These are phyloP conservation scores for Hippoglossus stenolepis DNA, from an alignment of 2,113 vertebrate species.

Conservation along the genomic window DNA sequence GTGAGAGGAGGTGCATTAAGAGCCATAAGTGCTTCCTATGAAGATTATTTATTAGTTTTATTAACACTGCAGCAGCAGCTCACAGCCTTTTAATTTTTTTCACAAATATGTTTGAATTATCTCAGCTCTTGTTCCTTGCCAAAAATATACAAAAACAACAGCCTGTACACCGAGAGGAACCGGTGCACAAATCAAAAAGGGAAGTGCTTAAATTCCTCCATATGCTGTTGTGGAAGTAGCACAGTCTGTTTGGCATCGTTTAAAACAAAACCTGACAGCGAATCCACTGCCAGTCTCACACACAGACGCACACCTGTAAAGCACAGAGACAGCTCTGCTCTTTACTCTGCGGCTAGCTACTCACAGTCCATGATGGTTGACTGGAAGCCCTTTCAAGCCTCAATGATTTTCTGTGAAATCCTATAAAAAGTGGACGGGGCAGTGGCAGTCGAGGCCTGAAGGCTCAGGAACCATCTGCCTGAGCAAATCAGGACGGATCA, in stretches of 20 bases:
- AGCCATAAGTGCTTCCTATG: conserved; percentile 15
- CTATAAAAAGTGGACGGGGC: conserved; percentile 3
- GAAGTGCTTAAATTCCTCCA: conserved; percentile 59
- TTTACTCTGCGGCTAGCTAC: conserved; percentile 13
- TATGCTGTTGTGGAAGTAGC: conserved; percentile 43
- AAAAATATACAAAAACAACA: conserved; percentile 18
- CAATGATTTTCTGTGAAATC: conserved; percentile 48
- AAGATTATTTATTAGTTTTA: conserved; percentile 22
- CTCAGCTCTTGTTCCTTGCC: conserved; percentile 5
- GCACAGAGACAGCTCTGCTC: conserved; percentile 18
- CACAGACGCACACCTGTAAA: conserved; percentile 59
- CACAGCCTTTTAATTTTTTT: background rate
- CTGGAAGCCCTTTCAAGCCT: conserved; percentile 61
- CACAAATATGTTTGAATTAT: background rate
- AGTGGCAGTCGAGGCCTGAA: background rate
- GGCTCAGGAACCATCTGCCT: background rate
- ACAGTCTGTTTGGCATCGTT: conserved; percentile 52
- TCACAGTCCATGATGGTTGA: conserved; percentile 65
- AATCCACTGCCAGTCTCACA: conserved; percentile 39
- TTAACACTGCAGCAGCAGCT: background rate
- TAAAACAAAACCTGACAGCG: conserved; percentile 51
- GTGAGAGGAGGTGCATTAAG: conserved; percentile 26
- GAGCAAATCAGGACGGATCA: background rate
- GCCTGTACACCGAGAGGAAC: background rate
- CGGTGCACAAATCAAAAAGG: conserved; percentile 46